Percentiles rank a stretch among this genome's conserved stretches.
These are phyloP conservation scores for Leptura quadrifasciata DNA, from an alignment of 2,888 invertebrate species.

Conservation along the genomic window DNA sequence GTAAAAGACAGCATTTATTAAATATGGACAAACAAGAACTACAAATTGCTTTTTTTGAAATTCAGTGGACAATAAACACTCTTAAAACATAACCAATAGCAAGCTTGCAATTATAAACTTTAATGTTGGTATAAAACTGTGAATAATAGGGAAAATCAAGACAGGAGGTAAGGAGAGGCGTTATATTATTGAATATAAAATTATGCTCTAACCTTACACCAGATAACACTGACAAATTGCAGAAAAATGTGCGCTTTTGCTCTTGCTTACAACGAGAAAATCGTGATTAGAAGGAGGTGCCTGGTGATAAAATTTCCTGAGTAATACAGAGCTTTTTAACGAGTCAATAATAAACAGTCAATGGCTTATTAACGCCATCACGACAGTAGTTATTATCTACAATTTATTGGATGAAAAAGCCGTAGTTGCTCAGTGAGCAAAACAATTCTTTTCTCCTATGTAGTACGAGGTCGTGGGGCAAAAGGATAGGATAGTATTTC, in stretches of 20 bases:
- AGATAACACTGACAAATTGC: slow-evolving; percentile 7
- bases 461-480: background rate
- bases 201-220: background rate
- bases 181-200: background rate
- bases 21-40: too few species aligned
- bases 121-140: too few species aligned
- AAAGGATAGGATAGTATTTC: background rate
- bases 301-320: background rate
- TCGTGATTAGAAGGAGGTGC: slow-evolving; percentile 7
- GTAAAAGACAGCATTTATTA: too few species aligned
- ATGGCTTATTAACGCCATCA: slow-evolving; percentile 12
- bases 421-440: slow-evolving; percentile 1
- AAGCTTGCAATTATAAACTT: too few species aligned
- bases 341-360: slow-evolving; percentile 18
- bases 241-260: background rate
- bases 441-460: background rate
- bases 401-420: slow-evolving; percentile 10
- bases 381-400: slow-evolving; percentile 10
- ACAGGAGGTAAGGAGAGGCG: background rate
- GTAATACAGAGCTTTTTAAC: slow-evolving; percentile 8
- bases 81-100: too few species aligned
- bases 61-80: too few species aligned
- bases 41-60: too few species aligned
- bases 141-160: background rate
- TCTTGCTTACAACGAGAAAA: background rate